phyloP scores from a whole-genome alignment of 2,888 invertebrate genomes.

The Toxonevra muliebris region DNA sequence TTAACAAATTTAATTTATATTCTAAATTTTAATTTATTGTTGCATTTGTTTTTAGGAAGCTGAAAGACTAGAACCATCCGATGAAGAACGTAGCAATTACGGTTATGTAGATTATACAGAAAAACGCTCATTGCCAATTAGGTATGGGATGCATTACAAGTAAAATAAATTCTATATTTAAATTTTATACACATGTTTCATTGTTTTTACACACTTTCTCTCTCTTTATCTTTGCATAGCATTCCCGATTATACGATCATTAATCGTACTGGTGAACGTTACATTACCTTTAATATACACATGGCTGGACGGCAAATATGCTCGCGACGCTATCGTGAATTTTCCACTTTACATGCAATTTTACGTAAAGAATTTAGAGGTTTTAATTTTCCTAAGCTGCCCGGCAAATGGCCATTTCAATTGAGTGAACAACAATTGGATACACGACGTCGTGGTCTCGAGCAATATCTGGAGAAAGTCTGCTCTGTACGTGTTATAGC shows the following conservation, averaged over 20 bases:
- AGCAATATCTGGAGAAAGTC: constrained; percentile 97
- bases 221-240: constrained; percentile 62
- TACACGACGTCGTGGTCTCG: constrained; percentile 91
- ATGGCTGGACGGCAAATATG: constrained; percentile 99
- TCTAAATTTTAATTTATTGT: neutral
- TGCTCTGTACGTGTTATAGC: constrained; percentile 98
- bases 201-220: neutral
- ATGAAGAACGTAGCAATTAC: constrained; percentile 81
- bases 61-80: constrained; percentile 78
- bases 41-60: constrained; percentile 71
- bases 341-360: constrained; percentile 86
- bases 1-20: no score
- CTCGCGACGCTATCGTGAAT: constrained; percentile 95
- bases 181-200: neutral
- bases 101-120: constrained; percentile 91
- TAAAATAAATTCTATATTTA: neutral
- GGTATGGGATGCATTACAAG: constrained; percentile 46
- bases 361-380: constrained; percentile 93
- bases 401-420: constrained; percentile 98
- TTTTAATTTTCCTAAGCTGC: constrained; percentile 96
- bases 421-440: constrained; percentile 98
- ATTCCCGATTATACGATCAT: constrained; percentile 96
- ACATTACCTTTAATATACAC: constrained; percentile 96
- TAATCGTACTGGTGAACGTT: constrained; percentile 87
- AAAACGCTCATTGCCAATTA: constrained; percentile 85